phyloP scores from a whole-genome alignment of 2,797 vertebrate genomes.

The Schizopygopsis pylzovi region DNA sequence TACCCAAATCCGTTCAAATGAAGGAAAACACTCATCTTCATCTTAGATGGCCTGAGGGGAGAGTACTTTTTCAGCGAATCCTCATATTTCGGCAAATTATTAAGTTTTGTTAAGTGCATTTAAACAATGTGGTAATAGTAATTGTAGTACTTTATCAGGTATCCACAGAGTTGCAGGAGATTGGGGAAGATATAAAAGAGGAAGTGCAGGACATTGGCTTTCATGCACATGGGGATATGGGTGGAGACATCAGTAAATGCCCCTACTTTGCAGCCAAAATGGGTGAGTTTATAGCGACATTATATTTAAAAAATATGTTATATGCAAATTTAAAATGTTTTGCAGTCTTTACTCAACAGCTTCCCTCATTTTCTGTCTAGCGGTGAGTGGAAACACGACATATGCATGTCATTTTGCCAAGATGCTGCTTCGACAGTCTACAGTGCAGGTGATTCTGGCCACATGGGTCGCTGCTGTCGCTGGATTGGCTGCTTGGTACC shows the following conservation, averaged over 20 bases:
- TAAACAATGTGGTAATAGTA: not conserved
- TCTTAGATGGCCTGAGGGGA: not conserved
- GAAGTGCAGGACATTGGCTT: slow-evolving; percentile 79
- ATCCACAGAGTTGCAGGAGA: slow-evolving; percentile 90
- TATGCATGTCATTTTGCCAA: slow-evolving; percentile 77
- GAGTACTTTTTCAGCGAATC: not conserved
- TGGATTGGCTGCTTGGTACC: slow-evolving; percentile 87
- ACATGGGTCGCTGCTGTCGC: slow-evolving; percentile 81
- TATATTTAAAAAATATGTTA: too few relatives aligned
- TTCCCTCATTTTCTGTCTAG: slow-evolving; percentile 57
- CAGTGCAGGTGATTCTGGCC: slow-evolving; percentile 84
- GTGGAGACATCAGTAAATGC: slow-evolving; percentile 89
- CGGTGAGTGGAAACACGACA: slow-evolving; percentile 72
- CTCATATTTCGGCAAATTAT: not conserved
- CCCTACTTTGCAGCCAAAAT: slow-evolving; percentile 86
- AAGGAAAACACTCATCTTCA: not conserved
- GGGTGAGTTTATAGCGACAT: slow-evolving; percentile 68
- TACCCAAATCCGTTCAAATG: not conserved
- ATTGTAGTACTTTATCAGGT: slow-evolving; percentile 75
- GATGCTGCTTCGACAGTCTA: slow-evolving; percentile 79
- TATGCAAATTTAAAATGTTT: not conserved
- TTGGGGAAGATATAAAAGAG: slow-evolving; percentile 79
- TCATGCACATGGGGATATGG: slow-evolving; percentile 80
- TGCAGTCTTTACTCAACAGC: not conserved
- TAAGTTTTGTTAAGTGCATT: not conserved